A percentile compares a stretch with the other conserved stretches of the same genome.
Evolutionary conservation across 30 jellyfish, hydroid and myxozoan species (phyloP).

Genomic region (Aurelia aurita complex sp. Pacific): DNA sequence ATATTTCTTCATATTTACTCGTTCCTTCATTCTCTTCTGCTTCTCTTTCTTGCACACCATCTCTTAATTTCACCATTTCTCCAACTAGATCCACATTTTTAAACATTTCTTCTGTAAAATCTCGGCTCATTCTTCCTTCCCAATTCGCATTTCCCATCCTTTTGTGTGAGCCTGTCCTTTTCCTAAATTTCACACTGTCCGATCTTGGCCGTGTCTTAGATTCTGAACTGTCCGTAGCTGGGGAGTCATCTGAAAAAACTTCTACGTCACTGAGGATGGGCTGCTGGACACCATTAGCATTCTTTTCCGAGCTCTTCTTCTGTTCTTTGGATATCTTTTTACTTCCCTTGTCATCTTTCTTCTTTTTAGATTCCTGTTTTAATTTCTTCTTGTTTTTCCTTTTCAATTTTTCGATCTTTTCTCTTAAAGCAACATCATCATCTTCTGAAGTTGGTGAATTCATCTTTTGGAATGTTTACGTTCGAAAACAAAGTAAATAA

Average conservation of each 20-base stretch:
- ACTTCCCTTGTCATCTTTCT: neutral
- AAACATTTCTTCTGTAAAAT: neutral
- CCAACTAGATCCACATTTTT: neutral
- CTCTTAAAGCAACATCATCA: too few species aligned
- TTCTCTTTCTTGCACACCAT: constrained; percentile 1
- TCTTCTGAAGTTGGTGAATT: too few species aligned
- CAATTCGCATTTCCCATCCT: constrained; percentile 1
- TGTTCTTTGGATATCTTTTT: neutral
- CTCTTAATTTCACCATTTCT: neutral
- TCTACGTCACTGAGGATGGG: too few species aligned
- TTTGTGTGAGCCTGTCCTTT: neutral
- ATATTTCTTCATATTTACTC: neutral
- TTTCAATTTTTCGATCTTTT: neutral
- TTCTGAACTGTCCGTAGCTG: too few species aligned
- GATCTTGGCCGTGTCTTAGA: too few species aligned
- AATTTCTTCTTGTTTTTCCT: neutral
- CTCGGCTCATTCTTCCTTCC: constrained; percentile 10
- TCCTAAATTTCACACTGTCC: neutral
- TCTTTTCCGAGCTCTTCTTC: too few species aligned
- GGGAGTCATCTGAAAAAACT: too few species aligned
- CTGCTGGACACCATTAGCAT: too few species aligned
- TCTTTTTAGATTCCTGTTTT: neutral
- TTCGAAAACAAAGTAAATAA: too few species aligned
- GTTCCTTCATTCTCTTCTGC: neutral
- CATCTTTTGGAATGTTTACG: too few species aligned